Evolutionary conservation across 2,888 invertebrate species (phyloP).

Genomic region (Tinea pellionella): DNA sequence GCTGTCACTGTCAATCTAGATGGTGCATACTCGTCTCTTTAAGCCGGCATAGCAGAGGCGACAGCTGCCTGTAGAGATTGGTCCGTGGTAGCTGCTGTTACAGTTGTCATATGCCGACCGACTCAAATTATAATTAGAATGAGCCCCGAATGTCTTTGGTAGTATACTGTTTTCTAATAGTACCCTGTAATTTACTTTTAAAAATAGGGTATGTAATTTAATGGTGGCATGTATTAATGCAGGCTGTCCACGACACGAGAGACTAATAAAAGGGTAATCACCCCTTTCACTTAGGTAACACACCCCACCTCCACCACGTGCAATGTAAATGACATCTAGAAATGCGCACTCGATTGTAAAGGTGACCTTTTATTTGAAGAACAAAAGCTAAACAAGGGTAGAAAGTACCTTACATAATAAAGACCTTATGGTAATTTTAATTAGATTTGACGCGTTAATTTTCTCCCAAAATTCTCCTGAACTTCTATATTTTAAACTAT

Average conservation of each 20-base stretch:
- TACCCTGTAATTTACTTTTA: background rate
- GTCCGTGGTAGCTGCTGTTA: no score
- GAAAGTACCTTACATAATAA: background rate
- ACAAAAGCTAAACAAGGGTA: background rate
- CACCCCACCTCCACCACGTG: background rate
- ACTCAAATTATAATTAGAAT: no score
- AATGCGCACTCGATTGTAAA: constrained; percentile 1
- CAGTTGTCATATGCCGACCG: no score
- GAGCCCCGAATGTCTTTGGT: no score
- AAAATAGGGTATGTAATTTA: background rate
- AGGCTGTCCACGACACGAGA: constrained; percentile 33
- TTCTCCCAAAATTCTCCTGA: background rate
- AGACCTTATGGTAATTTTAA: background rate
- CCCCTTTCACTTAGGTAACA: constrained; percentile 26
- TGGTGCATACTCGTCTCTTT: no score
- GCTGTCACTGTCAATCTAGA: no score
- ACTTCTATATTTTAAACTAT: no score
- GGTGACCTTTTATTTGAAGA: constrained; percentile 10
- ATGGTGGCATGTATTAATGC: constrained; percentile 8
- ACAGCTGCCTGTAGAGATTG: no score
- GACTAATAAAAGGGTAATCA: constrained; percentile 63
- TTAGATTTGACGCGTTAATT: background rate
- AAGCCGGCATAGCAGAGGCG: no score
- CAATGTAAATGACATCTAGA: constrained; percentile 15
- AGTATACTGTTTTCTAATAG: no score